A percentile compares a stretch with the other conserved stretches of the same genome.
These are phyloP conservation scores for Gerris lacustris DNA, from an alignment of 2,888 invertebrate genomes.

Conservation along the genomic window DNA sequence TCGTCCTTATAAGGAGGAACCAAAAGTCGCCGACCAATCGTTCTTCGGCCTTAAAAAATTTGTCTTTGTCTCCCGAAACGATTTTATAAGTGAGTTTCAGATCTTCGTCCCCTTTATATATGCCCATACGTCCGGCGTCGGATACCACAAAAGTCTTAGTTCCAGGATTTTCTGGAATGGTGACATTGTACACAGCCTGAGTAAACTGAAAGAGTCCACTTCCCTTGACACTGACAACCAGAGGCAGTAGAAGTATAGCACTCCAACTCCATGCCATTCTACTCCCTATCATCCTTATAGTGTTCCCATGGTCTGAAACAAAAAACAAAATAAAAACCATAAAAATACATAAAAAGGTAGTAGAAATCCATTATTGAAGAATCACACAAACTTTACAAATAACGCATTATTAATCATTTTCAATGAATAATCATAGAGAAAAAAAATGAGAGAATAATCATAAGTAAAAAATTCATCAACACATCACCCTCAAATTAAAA, in stretches of 20 bases:
- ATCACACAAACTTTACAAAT: too few species aligned
- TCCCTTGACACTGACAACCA: constrained; percentile 12
- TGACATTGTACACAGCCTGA: constrained; percentile 65
- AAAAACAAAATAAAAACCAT: too few species aligned
- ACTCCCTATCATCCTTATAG: background rate
- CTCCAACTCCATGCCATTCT: background rate
- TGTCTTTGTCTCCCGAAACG: constrained; percentile 72
- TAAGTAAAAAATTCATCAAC: too few species aligned
- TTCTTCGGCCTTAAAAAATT: constrained; percentile 86
- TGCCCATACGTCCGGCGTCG: constrained; percentile 64
- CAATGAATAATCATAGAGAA: too few species aligned
- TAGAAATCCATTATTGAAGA: too few species aligned
- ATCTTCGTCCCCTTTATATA: constrained; percentile 41
- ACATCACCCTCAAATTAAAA: too few species aligned
- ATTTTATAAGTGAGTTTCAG: constrained; percentile 71
- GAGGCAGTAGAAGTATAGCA: background rate
- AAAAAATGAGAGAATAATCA: too few species aligned
- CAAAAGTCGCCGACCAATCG: constrained; percentile 85
- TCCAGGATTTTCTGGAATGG: constrained; percentile 82
- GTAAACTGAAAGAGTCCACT: constrained; percentile 53
- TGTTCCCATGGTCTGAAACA: background rate
- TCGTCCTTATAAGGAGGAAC: constrained; percentile 70
- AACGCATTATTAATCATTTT: too few species aligned
- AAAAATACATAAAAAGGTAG: too few species aligned
- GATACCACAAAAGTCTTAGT: constrained; percentile 69